Evolutionary conservation across 2,797 vertebrate genomes (phyloP).

Genomic region (Eulemur albifrons): DNA sequence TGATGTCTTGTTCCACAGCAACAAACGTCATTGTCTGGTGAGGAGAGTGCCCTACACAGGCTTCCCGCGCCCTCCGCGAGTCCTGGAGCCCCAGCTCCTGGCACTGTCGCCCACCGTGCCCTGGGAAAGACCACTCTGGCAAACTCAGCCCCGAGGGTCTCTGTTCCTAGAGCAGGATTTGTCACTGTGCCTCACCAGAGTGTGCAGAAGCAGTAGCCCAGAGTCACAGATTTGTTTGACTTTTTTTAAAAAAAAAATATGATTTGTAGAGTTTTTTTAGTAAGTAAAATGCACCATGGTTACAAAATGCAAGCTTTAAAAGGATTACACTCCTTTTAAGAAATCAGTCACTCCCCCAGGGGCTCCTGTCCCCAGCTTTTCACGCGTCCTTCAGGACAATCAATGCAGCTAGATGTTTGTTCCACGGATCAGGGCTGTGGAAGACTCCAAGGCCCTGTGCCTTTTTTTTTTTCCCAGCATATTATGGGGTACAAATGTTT

Average conservation of each 20-base stretch:
- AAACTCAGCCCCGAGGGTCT: not conserved
- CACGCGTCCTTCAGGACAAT: not conserved
- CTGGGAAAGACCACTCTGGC: not conserved
- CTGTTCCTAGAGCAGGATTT: not conserved
- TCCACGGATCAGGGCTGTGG: rapidly evolving
- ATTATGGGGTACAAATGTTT: too few relatives aligned
- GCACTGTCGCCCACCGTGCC: not conserved
- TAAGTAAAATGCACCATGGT: not conserved
- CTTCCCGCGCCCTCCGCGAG: not conserved
- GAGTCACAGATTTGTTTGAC: not conserved
- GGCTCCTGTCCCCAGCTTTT: not conserved
- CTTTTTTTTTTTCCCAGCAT: too few relatives aligned
- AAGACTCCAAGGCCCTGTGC: not conserved
- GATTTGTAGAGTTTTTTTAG: not conserved
- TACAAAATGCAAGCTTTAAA: not conserved
- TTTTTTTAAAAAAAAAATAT: not conserved
- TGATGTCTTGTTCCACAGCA: not conserved
- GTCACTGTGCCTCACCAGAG: not conserved
- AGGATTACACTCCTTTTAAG: not conserved
- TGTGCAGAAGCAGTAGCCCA: not conserved
- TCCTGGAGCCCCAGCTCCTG: not conserved
- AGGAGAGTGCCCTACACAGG: not conserved
- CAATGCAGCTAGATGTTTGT: rapidly evolving
- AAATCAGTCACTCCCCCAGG: not conserved
- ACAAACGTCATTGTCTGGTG: rapidly evolving